Percentiles rank a stretch among this genome's conserved stretches.
These are phyloP conservation scores for Scaeva pyrastri DNA, from an alignment of 2,888 invertebrate genomes.

Conservation along the genomic window DNA sequence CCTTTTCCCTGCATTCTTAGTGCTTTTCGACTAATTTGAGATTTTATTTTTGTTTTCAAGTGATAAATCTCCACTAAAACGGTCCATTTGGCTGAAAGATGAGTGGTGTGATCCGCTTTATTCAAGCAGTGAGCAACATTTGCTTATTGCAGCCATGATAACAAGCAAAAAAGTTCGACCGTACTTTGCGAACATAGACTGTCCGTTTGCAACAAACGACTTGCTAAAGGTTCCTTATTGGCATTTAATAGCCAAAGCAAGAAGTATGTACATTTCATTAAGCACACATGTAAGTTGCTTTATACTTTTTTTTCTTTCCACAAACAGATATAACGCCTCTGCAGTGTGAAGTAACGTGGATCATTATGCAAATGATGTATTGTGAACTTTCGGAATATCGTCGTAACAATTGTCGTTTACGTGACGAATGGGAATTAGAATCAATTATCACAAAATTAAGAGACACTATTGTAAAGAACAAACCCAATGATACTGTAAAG, in stretches of 20 bases:
- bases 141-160: slow-evolving; percentile 38
- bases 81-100: background rate
- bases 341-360: slow-evolving; percentile 81
- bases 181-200: slow-evolving; percentile 46
- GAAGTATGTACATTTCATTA: slow-evolving; percentile 21
- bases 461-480: slow-evolving; percentile 32
- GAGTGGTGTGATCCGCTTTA: slow-evolving; percentile 58
- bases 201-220: background rate
- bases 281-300: background rate
- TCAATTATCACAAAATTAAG: slow-evolving; percentile 77
- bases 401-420: slow-evolving; percentile 78
- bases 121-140: slow-evolving; percentile 34
- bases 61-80: slow-evolving; percentile 53
- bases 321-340: slow-evolving; percentile 67
- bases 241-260: slow-evolving; percentile 4
- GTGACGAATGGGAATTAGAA: slow-evolving; percentile 82
- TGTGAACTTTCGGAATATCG: slow-evolving; percentile 79
- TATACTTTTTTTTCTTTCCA: background rate
- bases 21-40: background rate
- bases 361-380: slow-evolving; percentile 79
- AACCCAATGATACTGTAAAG: background rate
- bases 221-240: slow-evolving; percentile 33
- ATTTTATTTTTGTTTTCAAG: slow-evolving; percentile 12
- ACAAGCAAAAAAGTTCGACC: slow-evolving; percentile 46
- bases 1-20: background rate